These are phyloP conservation scores for Pyrocoelia pectoralis DNA, from an alignment of 2,888 invertebrate species.

Conservation along the genomic window DNA sequence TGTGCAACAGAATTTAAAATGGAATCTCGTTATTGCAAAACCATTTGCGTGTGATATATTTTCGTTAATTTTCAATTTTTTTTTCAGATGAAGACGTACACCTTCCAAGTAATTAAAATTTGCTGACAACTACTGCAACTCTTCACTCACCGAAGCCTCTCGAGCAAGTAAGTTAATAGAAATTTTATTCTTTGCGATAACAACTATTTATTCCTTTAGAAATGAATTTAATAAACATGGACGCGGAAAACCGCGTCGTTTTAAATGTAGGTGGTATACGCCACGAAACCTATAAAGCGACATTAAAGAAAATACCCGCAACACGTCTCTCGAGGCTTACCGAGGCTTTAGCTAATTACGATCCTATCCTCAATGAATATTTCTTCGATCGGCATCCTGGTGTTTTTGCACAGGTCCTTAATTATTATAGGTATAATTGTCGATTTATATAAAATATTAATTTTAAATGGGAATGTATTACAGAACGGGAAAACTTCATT, in stretches of 20 bases:
- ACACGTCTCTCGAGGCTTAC: slow-evolving; percentile 92
- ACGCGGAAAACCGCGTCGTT: slow-evolving; percentile 98
- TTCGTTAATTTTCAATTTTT: too few relatives aligned
- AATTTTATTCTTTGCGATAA: background rate
- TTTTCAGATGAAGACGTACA: slow-evolving; percentile 17
- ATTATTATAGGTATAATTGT: slow-evolving; percentile 85
- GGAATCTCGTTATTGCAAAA: too few relatives aligned
- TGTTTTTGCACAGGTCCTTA: slow-evolving; percentile 95
- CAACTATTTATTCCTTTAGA: slow-evolving; percentile 48
- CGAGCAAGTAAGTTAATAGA: background rate
- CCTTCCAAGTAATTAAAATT: slow-evolving; percentile 14
- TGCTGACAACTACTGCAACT: slow-evolving; percentile 28
- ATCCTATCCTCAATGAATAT: slow-evolving; percentile 98
- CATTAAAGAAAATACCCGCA: slow-evolving; percentile 96
- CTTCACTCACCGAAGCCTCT: background rate
- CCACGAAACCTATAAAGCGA: slow-evolving; percentile 96
- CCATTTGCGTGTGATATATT: too few relatives aligned
- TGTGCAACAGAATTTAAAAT: too few relatives aligned
- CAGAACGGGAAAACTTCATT: slow-evolving; percentile 97
- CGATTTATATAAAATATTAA: background rate
- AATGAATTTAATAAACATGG: slow-evolving; percentile 94
- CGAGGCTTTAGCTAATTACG: slow-evolving; percentile 98
- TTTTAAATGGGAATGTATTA: slow-evolving; percentile 39
- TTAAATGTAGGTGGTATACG: slow-evolving; percentile 98
- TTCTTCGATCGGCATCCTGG: slow-evolving; percentile 99